A percentile compares a stretch with the other conserved stretches of the same genome.
Conservation (phyloP, 2,888 invertebrate genomes). For the Oscheius myriophilus region DNA sequence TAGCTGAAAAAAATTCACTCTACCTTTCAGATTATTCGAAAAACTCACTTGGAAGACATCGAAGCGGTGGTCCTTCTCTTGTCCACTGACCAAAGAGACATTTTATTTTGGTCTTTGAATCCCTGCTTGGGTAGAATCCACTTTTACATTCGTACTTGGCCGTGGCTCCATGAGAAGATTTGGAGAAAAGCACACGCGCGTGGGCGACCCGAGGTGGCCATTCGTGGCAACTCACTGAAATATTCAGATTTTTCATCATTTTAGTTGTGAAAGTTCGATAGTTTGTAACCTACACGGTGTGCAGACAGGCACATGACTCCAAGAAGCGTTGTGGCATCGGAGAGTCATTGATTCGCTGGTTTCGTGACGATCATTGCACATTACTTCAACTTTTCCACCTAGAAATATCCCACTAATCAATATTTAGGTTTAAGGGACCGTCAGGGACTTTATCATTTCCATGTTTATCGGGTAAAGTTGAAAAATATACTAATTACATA, state of each 20-base stretch:
- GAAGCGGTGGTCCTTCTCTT: slow-evolving; percentile 62
- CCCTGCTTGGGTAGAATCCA: slow-evolving; percentile 36
- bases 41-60: slow-evolving; percentile 62
- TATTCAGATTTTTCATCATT: neutral
- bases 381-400: slow-evolving; percentile 81
- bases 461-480: no score
- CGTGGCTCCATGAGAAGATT: slow-evolving; percentile 94
- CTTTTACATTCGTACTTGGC: slow-evolving; percentile 74
- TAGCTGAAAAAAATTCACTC: slow-evolving; percentile 53
- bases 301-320: slow-evolving; percentile 72
- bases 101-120: slow-evolving; percentile 18
- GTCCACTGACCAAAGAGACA: slow-evolving; percentile 93
- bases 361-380: slow-evolving; percentile 79
- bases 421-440: neutral
- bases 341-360: slow-evolving; percentile 58
- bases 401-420: neutral
- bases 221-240: slow-evolving; percentile 80
- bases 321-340: slow-evolving; percentile 73
- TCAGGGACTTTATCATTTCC: neutral
- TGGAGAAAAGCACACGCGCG: slow-evolving; percentile 95
- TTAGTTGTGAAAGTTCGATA: neutral
- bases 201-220: slow-evolving; percentile 87
- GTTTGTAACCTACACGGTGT: slow-evolving; percentile 71
- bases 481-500: no score
- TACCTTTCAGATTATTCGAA: neutral